A percentile compares a stretch with the other conserved stretches of the same genome.
Conservation (phyloP, 2,113 vertebrate species). For the Catharus minimus region DNA sequence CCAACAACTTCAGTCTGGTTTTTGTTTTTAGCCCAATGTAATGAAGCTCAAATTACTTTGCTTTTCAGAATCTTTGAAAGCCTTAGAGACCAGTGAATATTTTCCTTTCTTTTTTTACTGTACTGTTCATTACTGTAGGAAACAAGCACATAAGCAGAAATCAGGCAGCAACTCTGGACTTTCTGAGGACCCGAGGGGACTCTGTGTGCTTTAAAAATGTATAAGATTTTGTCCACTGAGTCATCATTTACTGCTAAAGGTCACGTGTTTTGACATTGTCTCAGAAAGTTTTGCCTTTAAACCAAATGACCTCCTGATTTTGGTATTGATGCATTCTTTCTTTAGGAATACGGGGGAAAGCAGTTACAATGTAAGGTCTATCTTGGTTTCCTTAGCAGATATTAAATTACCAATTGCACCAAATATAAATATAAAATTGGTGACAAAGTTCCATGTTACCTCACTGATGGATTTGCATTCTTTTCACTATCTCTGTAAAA, state of each 20-base stretch:
- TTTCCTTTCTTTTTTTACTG: background rate
- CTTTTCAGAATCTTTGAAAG: background rate
- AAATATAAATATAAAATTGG: background rate
- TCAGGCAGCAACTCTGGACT: background rate
- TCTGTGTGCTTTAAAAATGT: slow-evolving; percentile 8
- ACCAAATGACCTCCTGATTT: background rate
- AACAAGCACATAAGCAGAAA: background rate
- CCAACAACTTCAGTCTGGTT: background rate
- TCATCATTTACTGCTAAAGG: background rate
- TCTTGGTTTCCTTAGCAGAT: background rate
- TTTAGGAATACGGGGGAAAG: background rate
- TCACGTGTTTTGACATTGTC: background rate
- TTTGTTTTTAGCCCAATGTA: background rate
- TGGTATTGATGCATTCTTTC: background rate
- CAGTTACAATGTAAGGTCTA: background rate
- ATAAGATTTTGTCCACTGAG: background rate
- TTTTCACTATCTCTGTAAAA: background rate
- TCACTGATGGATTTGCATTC: background rate
- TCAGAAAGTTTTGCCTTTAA: slow-evolving; percentile 1
- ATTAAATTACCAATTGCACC: background rate
- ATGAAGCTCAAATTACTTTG: background rate
- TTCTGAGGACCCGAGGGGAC: background rate
- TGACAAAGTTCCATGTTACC: background rate
- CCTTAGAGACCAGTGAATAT: background rate
- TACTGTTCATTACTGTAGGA: background rate